phyloP scores from a whole-genome alignment of 2,797 vertebrate species.

The Pelochelys cantorii region DNA sequence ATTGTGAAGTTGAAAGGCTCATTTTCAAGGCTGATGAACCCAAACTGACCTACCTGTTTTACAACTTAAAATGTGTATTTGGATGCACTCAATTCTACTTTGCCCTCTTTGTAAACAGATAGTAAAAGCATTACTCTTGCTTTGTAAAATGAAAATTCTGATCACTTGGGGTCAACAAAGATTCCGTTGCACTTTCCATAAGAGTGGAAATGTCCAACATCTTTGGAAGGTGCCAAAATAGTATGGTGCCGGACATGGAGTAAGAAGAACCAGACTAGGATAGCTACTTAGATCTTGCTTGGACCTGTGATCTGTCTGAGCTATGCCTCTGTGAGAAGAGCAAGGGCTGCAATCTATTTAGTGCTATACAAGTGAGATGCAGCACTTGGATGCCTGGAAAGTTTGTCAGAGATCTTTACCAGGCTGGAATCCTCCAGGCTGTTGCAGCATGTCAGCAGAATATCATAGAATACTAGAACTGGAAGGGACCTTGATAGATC shows the following conservation, averaged over 20 bases:
- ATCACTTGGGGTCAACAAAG: neutral
- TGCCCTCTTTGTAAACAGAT: neutral
- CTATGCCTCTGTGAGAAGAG: neutral
- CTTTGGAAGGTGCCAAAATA: neutral
- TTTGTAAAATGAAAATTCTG: neutral
- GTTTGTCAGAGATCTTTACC: fast-evolving
- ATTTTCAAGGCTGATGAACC: neutral
- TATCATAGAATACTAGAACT: too few species aligned
- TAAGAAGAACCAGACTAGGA: neutral
- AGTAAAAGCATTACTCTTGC: neutral
- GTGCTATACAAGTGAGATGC: neutral
- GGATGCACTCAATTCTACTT: neutral
- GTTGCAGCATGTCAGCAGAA: neutral
- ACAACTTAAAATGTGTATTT: neutral
- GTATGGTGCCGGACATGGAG: fast-evolving
- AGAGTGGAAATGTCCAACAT: neutral
- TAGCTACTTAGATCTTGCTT: neutral
- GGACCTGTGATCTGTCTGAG: neutral
- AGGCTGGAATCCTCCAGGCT: neutral
- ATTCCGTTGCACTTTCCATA: neutral
- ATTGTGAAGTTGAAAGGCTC: neutral
- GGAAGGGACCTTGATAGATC: too few species aligned
- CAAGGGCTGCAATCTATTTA: neutral
- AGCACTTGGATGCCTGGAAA: neutral
- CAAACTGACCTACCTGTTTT: neutral